Conservation (phyloP, 2,888 invertebrate genomes). For the Polyploca ridens region DNA sequence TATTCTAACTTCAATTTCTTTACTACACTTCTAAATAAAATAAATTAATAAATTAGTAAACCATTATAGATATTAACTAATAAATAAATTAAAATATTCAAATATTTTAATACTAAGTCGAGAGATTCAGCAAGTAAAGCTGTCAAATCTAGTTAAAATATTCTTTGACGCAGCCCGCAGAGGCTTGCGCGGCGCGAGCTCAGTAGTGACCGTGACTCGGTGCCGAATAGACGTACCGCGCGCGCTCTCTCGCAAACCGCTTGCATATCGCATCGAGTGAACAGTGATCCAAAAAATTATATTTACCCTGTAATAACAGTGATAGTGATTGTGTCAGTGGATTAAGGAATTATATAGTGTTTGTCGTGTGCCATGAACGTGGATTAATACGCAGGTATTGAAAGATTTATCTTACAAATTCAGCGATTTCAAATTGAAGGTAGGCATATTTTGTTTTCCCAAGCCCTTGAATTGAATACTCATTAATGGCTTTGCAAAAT, state of each 20-base stretch:
- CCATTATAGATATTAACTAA: too few relatives aligned
- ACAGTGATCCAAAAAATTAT: slow-evolving; percentile 60
- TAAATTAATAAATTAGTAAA: too few relatives aligned
- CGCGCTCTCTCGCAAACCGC: slow-evolving; percentile 32
- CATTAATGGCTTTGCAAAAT: background rate
- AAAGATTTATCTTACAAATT: slow-evolving; percentile 27
- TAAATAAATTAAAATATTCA: background rate
- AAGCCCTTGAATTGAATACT: background rate
- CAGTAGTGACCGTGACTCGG: slow-evolving; percentile 66
- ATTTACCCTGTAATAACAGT: slow-evolving; percentile 39
- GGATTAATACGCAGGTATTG: slow-evolving; percentile 40
- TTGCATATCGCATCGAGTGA: slow-evolving; percentile 53
- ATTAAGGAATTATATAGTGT: slow-evolving; percentile 51
- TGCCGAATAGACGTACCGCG: slow-evolving; percentile 54
- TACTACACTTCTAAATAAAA: too few relatives aligned
- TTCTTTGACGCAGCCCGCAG: slow-evolving; percentile 65
- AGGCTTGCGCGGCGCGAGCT: slow-evolving; percentile 70
- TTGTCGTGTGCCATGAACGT: slow-evolving; percentile 55
- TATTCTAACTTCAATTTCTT: too few relatives aligned
- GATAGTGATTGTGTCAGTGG: slow-evolving; percentile 66
- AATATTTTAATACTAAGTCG: background rate
- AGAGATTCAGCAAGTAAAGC: background rate
- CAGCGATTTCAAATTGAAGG: slow-evolving; percentile 1
- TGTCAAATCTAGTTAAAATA: slow-evolving; percentile 33
- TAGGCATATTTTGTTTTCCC: background rate